Conservation (phyloP, 2,797 vertebrate genomes). For the Cheirogaleus major region DNA sequence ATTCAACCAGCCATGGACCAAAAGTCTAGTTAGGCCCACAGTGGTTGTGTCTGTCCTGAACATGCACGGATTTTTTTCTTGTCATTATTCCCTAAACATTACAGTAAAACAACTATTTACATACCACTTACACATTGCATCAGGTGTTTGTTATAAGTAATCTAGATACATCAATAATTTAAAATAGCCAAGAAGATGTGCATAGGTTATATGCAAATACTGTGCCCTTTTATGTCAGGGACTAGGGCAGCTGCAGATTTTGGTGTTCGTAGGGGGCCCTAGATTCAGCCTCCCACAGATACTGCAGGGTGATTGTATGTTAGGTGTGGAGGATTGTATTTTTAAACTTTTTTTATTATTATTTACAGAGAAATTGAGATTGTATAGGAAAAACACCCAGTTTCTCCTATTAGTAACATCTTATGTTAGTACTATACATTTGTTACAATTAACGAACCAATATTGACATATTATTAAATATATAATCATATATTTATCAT, state of each 20-base stretch:
- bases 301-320: background rate
- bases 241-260: background rate
- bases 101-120: background rate
- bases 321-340: background rate
- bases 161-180: background rate
- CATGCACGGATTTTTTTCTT: background rate
- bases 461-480: background rate
- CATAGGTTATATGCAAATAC: background rate
- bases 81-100: background rate
- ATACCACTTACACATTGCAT: background rate
- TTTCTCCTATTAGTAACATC: background rate
- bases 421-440: background rate
- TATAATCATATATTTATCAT: background rate
- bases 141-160: background rate
- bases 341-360: background rate
- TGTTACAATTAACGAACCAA: background rate
- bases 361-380: background rate
- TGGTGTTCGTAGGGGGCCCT: background rate
- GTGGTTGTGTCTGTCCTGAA: background rate
- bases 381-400: background rate
- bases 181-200: background rate
- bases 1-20: background rate
- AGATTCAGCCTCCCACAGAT: background rate
- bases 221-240: background rate
- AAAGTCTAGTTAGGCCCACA: background rate